These are phyloP conservation scores for Calameuta pallipes DNA, from an alignment of 2,888 invertebrate genomes.

Conservation along the genomic window DNA sequence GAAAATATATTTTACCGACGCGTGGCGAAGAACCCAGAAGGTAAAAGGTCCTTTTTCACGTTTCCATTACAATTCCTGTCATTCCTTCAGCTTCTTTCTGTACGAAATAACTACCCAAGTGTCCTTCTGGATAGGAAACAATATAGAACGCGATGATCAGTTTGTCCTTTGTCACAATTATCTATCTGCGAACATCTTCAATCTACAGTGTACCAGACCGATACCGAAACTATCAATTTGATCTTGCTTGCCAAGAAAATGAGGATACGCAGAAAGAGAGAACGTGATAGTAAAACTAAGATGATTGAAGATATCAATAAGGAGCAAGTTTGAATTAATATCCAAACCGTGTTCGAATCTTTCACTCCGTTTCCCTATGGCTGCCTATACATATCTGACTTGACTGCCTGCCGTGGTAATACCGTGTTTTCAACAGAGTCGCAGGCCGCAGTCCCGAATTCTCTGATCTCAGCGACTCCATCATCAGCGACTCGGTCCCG, in stretches of 20 bases:
- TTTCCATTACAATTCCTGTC: neutral
- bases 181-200: neutral
- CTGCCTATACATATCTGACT: neutral
- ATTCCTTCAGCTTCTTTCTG: neutral
- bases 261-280: neutral
- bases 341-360: neutral
- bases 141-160: neutral
- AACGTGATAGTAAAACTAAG: neutral
- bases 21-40: neutral
- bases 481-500: constrained; percentile 50
- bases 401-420: neutral
- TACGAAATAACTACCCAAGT: neutral
- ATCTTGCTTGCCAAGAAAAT: neutral
- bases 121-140: neutral
- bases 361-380: neutral
- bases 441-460: constrained; percentile 30
- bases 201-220: neutral
- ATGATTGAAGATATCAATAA: neutral
- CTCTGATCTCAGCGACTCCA: constrained; percentile 56
- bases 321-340: neutral
- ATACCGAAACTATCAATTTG: neutral
- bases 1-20: neutral
- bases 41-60: neutral
- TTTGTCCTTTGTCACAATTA: neutral
- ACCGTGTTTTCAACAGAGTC: neutral